phyloP scores from a whole-genome alignment of 2,113 vertebrate species.

The Archilochus colubris region DNA sequence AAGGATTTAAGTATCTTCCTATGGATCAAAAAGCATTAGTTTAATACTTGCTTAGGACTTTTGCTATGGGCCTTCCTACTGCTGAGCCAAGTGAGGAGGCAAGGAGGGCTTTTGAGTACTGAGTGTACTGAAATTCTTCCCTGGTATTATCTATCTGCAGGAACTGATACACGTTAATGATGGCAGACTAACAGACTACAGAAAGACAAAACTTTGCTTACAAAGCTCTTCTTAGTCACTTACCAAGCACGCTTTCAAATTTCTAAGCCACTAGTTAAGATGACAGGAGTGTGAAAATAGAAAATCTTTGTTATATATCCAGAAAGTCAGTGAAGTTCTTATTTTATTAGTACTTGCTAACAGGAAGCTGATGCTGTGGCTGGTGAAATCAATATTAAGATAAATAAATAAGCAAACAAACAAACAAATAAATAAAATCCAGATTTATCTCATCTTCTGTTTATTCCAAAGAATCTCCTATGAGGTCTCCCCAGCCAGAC shows the following conservation, averaged over 20 bases:
- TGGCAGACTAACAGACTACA: neutral
- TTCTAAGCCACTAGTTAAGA: neutral
- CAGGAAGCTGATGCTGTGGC: neutral
- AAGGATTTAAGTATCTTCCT: neutral
- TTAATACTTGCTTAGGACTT: neutral
- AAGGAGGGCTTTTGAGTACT: neutral
- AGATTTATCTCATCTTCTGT: neutral
- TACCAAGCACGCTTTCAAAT: neutral
- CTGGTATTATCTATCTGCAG: neutral
- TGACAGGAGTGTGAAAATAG: neutral
- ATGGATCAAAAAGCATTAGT: neutral
- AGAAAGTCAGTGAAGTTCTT: neutral
- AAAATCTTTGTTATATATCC: neutral
- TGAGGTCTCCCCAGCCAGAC: neutral
- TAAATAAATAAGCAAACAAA: neutral
- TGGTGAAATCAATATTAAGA: rapidly evolving
- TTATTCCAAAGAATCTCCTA: neutral
- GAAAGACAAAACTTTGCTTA: neutral
- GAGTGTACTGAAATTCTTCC: neutral
- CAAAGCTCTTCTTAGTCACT: neutral
- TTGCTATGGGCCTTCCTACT: neutral
- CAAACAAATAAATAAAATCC: neutral
- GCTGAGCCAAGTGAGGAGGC: neutral
- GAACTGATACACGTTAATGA: neutral
- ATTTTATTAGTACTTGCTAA: neutral